Conservation (phyloP, 2,113 vertebrate genomes). For the Sarotherodon lohbergeri region DNA sequence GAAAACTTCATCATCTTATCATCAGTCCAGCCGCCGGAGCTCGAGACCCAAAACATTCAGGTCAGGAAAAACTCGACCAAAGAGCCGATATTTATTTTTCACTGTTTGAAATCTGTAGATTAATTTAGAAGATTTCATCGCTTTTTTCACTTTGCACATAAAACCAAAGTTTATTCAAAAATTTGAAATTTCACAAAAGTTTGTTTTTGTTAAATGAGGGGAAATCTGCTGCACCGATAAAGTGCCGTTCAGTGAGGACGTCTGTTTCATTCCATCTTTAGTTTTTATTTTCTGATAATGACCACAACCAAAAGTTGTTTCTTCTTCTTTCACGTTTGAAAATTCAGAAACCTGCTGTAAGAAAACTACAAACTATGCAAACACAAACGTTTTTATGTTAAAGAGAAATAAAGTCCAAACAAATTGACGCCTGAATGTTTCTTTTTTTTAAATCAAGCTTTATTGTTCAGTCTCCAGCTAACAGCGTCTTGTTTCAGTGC, state of each 20-base stretch:
- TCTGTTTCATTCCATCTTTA: background rate
- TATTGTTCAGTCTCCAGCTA: background rate
- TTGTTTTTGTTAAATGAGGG: background rate
- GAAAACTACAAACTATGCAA: background rate
- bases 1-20: background rate
- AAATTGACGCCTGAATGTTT: background rate
- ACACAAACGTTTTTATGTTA: background rate
- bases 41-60: background rate
- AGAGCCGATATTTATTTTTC: background rate
- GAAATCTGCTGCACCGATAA: background rate
- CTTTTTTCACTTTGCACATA: background rate
- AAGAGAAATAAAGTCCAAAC: background rate
- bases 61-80: background rate
- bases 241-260: background rate
- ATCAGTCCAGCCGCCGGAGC: accelerated
- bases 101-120: background rate
- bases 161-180: background rate
- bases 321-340: background rate
- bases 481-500: background rate
- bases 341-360: background rate
- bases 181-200: background rate
- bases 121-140: background rate
- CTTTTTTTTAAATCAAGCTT: background rate
- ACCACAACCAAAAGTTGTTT: background rate
- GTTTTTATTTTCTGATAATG: background rate